Evolutionary conservation across 2,113 vertebrate genomes (phyloP), one percentile per base, ranked within the genome.

Genomic region (Pycnonotus jocosus): DNA sequence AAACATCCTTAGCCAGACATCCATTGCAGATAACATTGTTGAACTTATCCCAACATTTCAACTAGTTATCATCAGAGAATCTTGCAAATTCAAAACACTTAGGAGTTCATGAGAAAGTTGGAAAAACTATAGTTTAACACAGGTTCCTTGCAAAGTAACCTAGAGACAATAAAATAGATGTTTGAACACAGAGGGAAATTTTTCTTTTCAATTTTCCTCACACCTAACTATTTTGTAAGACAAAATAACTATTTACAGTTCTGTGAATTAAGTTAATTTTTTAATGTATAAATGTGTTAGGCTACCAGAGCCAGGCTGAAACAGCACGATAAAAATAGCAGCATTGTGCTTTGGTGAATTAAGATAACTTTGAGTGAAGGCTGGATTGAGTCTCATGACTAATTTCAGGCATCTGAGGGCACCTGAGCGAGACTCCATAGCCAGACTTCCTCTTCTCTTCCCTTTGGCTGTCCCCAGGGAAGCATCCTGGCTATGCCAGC

Each of bases 371-470:
- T 54, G 47, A n/a, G 10, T 47, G 33, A 91, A 76, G 30, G 10
- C 17, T 76, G 42, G 12, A 24, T 16, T 71, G 38, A 68, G 60
- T 66, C 18, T 74, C 37, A n/a, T n/a, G 17, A 28, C 23, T 56
- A 20, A 3, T 69, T 87, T 73, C 58, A 81, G 27, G 22, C 15
- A 51, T 28, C 23, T 58, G 21, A 86, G 56, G 14, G 22, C 19
- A 51, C 4, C 4, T 4, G 2, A 47, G 8, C 38, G 40, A 47
- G 37, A 14, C 10, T 64, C 44, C 31, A 3, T 5, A 38, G 1
- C 2, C 15, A 35, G 15, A 57, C 10, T 72, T 80, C 24, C 24
- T 76, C 12, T 58, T 79, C n/a, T 68, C 25, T 61, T 37, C 24
- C 27, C 1, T 50, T n/a, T 58, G 54, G 20, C 22, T 33, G 4